Evolutionary conservation across 37 sponge, comb jelly and placozoan genomes (phyloP), one percentile per base, ranked within the genome.

Genomic region (Ianthella basta): DNA sequence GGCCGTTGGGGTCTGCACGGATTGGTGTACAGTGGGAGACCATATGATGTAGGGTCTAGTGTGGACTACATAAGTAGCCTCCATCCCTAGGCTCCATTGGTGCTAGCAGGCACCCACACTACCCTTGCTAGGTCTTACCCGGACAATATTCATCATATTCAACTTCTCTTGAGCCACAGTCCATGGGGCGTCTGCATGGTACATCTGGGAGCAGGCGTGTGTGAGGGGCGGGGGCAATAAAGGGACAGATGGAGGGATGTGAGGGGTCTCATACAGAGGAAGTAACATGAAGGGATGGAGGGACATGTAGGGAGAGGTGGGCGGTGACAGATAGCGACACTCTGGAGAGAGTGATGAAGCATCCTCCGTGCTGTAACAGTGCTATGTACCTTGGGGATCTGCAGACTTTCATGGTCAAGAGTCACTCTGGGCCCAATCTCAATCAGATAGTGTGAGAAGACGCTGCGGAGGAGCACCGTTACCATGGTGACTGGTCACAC

Each of bases 181-280:
- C 95, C 95, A 94, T 4, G 95, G 95, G 80, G 93, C 93, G 50
- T 83, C 73, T 32, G 82, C 80, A 63, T 87, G 87, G 73, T 93
- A 93, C 8, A 89, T 82, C 93, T 93, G 85, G 6, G 27, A 1
- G 23, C 2, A 33, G 37, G 72, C n/a, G 37, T 36, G n/a, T 29
- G 6, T 5, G 37, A 35, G 21, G 37, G 29, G 20, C 32, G 15
- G n/a, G 25, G 2, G 63, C 8, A 61, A 15, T 19, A 56, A 56
- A 61, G n/a, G 63, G 63, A 12, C 4, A 61, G 25, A 10, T 25
- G n/a, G 27, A 13, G 63, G 63, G 27, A 10, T 61, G 25, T 13
- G n/a, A n/a, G 21, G 72, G 15, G n/a, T 70, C 34, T 2, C 32
- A 55, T 32, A 80, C 23, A 70, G 5, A 35, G 34, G 70, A 69